phyloP scores from a whole-genome alignment of 2,797 vertebrate genomes.

The Aphelocoma californica region DNA sequence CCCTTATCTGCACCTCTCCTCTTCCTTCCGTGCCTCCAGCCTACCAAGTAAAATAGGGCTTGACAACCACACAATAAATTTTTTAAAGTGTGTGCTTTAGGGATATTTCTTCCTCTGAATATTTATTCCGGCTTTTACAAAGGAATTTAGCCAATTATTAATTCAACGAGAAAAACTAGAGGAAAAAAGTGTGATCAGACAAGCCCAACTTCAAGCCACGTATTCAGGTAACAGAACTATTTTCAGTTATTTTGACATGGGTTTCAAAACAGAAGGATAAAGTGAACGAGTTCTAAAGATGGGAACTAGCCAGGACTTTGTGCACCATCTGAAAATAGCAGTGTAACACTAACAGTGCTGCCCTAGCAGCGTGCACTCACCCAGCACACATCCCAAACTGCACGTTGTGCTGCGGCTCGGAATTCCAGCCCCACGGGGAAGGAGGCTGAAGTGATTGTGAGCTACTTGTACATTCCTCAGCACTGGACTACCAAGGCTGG shows the following conservation, averaged over 20 bases:
- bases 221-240: slow-evolving; percentile 14
- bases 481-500: not conserved
- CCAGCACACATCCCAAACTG: not conserved
- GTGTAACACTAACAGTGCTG: not conserved
- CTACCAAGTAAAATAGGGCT: slow-evolving; percentile 50
- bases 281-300: not conserved
- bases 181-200: not conserved
- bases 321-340: not conserved
- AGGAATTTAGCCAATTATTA: slow-evolving; percentile 58
- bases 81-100: slow-evolving; percentile 57
- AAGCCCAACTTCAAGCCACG: not conserved
- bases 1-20: slow-evolving; percentile 42
- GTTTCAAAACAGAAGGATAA: slow-evolving; percentile 3
- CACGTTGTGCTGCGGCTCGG: not conserved
- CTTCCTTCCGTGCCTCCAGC: slow-evolving; percentile 52
- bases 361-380: not conserved
- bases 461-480: not conserved
- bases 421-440: not conserved
- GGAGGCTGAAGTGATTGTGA: not conserved
- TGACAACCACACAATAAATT: slow-evolving; percentile 57
- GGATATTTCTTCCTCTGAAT: slow-evolving; percentile 45
- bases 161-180: slow-evolving; percentile 12
- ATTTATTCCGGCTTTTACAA: slow-evolving; percentile 66
- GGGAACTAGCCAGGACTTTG: not conserved
- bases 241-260: not conserved